Conservation (phyloP, 2,797 vertebrate genomes). For the Enteromius unitaeniatus region DNA sequence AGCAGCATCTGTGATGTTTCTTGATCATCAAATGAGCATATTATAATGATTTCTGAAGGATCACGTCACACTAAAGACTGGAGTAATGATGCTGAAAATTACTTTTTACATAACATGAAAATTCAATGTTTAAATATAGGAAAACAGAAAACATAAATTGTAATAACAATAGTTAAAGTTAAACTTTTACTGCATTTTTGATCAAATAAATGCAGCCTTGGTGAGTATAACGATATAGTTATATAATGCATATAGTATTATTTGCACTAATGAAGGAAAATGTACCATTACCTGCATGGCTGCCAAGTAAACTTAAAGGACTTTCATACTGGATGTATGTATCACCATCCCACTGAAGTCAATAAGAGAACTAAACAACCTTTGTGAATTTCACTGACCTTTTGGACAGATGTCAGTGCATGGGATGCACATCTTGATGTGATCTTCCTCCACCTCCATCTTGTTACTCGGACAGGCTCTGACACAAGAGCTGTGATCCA, state of each 20-base stretch:
- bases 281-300: neutral
- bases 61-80: neutral
- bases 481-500: slow-evolving; percentile 96
- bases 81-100: neutral
- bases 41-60: neutral
- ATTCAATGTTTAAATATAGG: neutral
- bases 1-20: neutral
- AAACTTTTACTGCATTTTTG: neutral
- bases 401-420: slow-evolving; percentile 98
- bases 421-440: slow-evolving; percentile 93
- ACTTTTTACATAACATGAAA: neutral
- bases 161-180: neutral
- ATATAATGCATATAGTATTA: neutral
- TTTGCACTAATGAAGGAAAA: neutral
- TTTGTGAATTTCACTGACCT: slow-evolving; percentile 75
- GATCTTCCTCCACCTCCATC: slow-evolving; percentile 97
- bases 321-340: neutral
- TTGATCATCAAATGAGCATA: neutral
- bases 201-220: neutral
- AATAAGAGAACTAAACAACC: neutral
- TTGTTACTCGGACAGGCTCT: slow-evolving; percentile 96
- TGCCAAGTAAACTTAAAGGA: neutral
- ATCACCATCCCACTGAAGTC: neutral
- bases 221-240: neutral
- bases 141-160: no score